A percentile compares a stretch with the other conserved stretches of the same genome.
phyloP scores from a whole-genome alignment of 2,888 invertebrate species.

The Beris chalybata region DNA sequence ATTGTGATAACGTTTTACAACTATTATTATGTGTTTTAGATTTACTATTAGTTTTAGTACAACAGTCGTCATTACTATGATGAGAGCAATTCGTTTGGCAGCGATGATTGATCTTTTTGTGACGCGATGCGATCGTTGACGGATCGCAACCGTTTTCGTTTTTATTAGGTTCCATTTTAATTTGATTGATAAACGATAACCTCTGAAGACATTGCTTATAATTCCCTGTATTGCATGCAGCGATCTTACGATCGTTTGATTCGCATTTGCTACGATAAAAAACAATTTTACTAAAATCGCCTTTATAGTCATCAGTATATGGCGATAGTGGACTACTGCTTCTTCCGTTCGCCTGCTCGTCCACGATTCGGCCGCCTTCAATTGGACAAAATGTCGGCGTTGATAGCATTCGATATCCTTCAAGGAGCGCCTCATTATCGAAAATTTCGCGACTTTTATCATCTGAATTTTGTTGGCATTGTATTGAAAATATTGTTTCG shows the following conservation, averaged over 20 bases:
- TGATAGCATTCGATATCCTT: not conserved
- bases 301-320: conserved; percentile 2
- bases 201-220: conserved; percentile 33
- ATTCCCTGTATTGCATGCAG: conserved; percentile 37
- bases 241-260: conserved; percentile 21
- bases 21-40: conserved; percentile 23
- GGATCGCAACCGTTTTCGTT: too few species aligned
- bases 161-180: conserved; percentile 10
- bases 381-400: conserved; percentile 4
- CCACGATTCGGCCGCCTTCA: not conserved
- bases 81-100: conserved; percentile 25
- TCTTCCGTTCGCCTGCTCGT: conserved; percentile 13
- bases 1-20: conserved; percentile 32
- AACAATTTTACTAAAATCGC: conserved; percentile 29
- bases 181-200: conserved; percentile 8
- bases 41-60: conserved; percentile 16
- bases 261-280: conserved; percentile 24
- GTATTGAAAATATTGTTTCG: conserved; percentile 5
- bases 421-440: conserved; percentile 17
- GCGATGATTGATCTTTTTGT: conserved; percentile 1
- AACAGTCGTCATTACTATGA: conserved; percentile 8
- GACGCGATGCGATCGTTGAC: not conserved
- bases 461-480: conserved; percentile 19
- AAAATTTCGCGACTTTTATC: conserved; percentile 7
- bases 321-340: not conserved